Conservation (phyloP, 2,113 vertebrate species). For the Pogonocichla stellata region DNA sequence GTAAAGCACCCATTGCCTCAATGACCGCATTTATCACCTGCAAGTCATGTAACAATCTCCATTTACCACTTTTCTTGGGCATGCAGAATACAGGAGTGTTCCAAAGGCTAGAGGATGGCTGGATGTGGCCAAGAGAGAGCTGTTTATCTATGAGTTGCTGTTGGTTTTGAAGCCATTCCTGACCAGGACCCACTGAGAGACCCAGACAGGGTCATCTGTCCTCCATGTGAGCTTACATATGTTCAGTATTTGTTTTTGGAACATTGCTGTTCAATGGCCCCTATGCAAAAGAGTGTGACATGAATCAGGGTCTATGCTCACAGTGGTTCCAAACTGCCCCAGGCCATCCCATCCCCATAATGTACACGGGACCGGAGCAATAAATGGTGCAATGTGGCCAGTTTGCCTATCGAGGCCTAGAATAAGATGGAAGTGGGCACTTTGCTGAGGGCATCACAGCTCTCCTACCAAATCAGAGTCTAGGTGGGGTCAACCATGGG, state of each 20-base stretch:
- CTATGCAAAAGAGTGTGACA: not conserved
- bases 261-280: not conserved
- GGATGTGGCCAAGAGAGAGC: not conserved
- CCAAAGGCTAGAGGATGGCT: not conserved
- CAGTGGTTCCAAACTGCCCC: no score
- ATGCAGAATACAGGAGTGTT: not conserved
- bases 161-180: not conserved
- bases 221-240: not conserved
- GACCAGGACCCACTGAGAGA: not conserved
- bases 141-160: not conserved
- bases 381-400: no score
- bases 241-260: not conserved
- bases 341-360: no score
- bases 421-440: no score
- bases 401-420: no score
- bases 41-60: not conserved
- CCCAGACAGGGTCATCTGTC: not conserved
- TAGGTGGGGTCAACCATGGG: no score
- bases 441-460: no score
- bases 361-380: no score
- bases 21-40: accelerated
- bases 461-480: no score
- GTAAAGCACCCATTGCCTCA: not conserved
- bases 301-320: no score
- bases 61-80: no score